Percentiles rank a stretch among this genome's conserved stretches.
These are phyloP conservation scores for Alligator sinensis DNA, from an alignment of 2,113 vertebrate genomes.

Conservation along the genomic window DNA sequence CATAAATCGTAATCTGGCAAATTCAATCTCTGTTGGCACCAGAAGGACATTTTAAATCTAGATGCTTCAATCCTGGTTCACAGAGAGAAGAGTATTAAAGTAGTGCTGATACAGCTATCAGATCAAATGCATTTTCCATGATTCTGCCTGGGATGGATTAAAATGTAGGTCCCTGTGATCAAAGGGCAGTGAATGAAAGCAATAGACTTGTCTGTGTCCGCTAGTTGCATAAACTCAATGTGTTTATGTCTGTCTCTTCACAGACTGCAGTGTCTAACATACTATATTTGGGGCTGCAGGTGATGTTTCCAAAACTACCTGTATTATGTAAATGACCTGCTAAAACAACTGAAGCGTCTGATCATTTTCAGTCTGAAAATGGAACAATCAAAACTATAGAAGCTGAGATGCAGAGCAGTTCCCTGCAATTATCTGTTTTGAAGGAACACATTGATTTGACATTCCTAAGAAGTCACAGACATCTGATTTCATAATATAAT, in stretches of 20 bases:
- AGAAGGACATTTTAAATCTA: constrained; percentile 70
- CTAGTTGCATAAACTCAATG: constrained; percentile 25
- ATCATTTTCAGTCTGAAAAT: constrained; percentile 71
- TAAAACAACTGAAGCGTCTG: constrained; percentile 60
- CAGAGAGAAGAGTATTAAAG: constrained; percentile 46
- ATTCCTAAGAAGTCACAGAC: constrained; percentile 83
- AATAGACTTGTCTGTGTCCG: constrained; percentile 9
- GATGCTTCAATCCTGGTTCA: constrained; percentile 44
- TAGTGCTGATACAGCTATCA: constrained; percentile 52
- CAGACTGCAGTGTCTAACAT: constrained; percentile 9
- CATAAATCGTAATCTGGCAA: constrained; percentile 71
- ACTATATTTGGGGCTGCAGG: constrained; percentile 67
- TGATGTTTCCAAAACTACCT: constrained; percentile 56
- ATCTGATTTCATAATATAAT: constrained; percentile 84
- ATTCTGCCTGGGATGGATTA: constrained; percentile 40
- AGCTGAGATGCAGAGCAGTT: constrained; percentile 73
- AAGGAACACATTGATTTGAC: constrained; percentile 82
- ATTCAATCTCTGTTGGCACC: constrained; percentile 61
- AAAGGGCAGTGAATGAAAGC: constrained; percentile 55
- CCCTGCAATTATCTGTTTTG: constrained; percentile 83
- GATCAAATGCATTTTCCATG: constrained; percentile 56
- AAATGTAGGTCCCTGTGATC: constrained; percentile 41
- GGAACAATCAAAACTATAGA: constrained; percentile 76
- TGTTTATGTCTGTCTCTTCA: not conserved
- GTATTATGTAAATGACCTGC: constrained; percentile 53